These are phyloP conservation scores for Syngnathoides biaculeatus DNA, from an alignment of 2,113 vertebrate species.

Conservation along the genomic window DNA sequence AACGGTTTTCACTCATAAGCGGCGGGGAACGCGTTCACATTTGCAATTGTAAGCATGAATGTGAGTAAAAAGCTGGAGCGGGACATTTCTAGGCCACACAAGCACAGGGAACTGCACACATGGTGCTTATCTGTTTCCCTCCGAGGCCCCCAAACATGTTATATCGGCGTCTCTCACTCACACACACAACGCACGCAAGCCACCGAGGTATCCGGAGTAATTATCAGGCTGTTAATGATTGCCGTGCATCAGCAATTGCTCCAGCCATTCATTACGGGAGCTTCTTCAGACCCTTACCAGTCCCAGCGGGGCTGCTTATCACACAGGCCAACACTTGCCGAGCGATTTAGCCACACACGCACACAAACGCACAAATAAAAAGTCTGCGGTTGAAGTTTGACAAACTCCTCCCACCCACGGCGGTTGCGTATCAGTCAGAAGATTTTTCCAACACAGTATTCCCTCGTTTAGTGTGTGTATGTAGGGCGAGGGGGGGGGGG, in stretches of 20 bases:
- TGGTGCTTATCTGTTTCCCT: constrained; percentile 59
- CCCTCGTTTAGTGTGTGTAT: too few relatives aligned
- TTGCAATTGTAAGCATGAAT: constrained; percentile 50
- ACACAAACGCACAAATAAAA: constrained; percentile 18
- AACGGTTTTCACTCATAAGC: constrained; percentile 40
- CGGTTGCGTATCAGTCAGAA: neutral
- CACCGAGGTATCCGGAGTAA: constrained; percentile 71
- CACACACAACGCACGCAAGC: constrained; percentile 33
- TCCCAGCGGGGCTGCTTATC: constrained; percentile 70
- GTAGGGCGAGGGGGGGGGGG: too few relatives aligned
- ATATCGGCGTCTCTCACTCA: constrained; percentile 56
- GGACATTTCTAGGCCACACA: constrained; percentile 53
- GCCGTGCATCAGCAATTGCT: constrained; percentile 68
- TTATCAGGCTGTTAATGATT: constrained; percentile 77
- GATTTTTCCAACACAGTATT: too few relatives aligned
- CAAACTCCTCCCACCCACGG: neutral
- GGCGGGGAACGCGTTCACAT: constrained; percentile 23
- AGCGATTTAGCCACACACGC: constrained; percentile 66
- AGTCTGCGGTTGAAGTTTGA: constrained; percentile 56
- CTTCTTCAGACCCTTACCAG: constrained; percentile 60
- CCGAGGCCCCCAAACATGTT: constrained; percentile 61
- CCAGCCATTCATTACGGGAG: constrained; percentile 75
- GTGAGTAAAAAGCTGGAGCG: constrained; percentile 38
- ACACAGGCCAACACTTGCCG: constrained; percentile 67
- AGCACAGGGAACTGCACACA: constrained; percentile 38